Conservation (phyloP, 2,113 vertebrate genomes). For the Chaetops frenatus region DNA sequence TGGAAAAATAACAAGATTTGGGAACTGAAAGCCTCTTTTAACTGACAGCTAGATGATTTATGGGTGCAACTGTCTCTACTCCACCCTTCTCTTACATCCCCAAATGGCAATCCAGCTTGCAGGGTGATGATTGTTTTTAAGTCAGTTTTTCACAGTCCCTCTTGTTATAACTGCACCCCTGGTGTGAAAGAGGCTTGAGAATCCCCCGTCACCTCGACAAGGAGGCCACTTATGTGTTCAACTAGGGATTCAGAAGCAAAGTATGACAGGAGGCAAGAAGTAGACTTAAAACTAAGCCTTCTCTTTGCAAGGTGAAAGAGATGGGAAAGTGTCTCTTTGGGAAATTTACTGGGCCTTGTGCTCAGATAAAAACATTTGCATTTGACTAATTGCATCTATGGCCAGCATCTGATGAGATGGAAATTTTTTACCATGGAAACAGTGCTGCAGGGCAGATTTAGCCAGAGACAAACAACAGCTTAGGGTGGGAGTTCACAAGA, state of each 20-base stretch:
- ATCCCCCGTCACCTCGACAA: neutral
- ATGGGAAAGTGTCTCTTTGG: neutral
- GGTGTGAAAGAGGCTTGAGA: neutral
- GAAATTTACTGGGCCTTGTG: neutral
- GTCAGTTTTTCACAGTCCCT: neutral
- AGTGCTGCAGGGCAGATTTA: neutral
- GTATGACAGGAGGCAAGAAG: neutral
- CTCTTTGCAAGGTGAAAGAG: neutral
- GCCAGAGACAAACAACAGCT: neutral
- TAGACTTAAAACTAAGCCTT: neutral
- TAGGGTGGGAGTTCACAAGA: neutral
- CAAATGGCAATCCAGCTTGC: neutral
- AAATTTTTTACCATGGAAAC: neutral
- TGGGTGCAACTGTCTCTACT: neutral
- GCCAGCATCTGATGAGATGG: neutral
- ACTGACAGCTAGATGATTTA: neutral
- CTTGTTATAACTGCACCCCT: neutral
- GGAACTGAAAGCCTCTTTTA: neutral
- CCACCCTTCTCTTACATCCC: neutral
- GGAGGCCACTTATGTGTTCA: fast-evolving
- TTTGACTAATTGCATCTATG: neutral
- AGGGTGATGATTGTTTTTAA: neutral
- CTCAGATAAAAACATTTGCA: neutral
- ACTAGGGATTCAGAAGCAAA: neutral
- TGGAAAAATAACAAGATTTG: neutral